A percentile compares a stretch with the other conserved stretches of the same genome.
Evolutionary conservation across 2,888 invertebrate genomes (phyloP).

Genomic region (Escarpia spicata): DNA sequence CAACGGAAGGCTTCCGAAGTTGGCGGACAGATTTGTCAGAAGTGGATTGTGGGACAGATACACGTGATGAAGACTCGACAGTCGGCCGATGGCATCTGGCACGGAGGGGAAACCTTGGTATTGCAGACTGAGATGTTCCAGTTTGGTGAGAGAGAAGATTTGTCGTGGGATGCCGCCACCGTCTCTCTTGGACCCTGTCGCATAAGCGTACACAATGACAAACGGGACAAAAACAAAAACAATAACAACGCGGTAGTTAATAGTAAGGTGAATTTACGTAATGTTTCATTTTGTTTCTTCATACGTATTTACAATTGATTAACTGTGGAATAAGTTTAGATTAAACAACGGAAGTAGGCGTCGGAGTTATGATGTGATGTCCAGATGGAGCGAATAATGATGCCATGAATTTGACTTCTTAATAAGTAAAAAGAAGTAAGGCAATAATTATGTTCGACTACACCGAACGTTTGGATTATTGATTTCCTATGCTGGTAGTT

Average conservation of each 20-base stretch:
- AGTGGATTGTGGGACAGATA: conserved; percentile 50
- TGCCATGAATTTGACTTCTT: neutral
- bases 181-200: conserved; percentile 18
- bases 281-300: neutral
- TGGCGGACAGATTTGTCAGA: conserved; percentile 38
- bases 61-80: conserved; percentile 46
- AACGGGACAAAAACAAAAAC: neutral
- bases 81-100: conserved; percentile 47
- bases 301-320: too few species aligned
- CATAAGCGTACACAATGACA: neutral
- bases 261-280: neutral
- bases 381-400: neutral
- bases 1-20: conserved; percentile 19
- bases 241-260: neutral
- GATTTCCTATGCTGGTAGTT: too few species aligned
- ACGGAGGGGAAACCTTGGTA: conserved; percentile 52
- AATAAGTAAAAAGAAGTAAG: neutral
- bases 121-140: conserved; percentile 49
- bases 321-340: neutral
- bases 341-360: neutral
- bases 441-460: neutral
- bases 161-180: conserved; percentile 44
- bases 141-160: conserved; percentile 45
- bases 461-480: neutral
- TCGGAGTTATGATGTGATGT: neutral